Evolutionary conservation across 2,113 vertebrate genomes (phyloP), one percentile per base, ranked within the genome.

Genomic region (Erpornis zantholeuca): DNA sequence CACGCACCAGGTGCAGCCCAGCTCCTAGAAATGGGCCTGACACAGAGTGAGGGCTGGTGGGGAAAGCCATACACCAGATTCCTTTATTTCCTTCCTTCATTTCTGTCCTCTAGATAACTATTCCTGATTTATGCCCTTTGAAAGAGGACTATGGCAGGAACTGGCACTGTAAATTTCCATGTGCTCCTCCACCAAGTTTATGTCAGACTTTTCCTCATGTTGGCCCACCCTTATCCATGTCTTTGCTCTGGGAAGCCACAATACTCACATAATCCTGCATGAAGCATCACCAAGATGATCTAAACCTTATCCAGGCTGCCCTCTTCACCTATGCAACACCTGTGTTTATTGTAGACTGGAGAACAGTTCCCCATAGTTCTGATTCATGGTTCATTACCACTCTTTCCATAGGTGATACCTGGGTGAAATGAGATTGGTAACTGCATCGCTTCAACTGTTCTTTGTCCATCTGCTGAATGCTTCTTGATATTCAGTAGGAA

Each of bases 61-160:
- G 16, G 4, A 4, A 15, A 76, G 6, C 2, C 22, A 12, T 33
- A 10, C 15, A 73, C 8, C 0, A 0, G 11, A 24, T 40, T 81
- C 16, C 15, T 59, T 35, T 31, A 23, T 42, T 44, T 47, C 24
- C 12, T 42, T 54, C 23, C 25, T 57, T 36, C 14, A 12, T 56
- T 83, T 15, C 35, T 42, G 13, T 33, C 31, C 35, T 68, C 19
- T 12, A 15, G 7, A 11, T 35, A 27, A 4, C 6, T 77, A 11
- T 15, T 83, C 28, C 53, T 69, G 27, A 23, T 76, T 52, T 44
- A 52, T 13, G 14, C 4, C 18, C 36, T 49, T 49, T 35, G 50
- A 69, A 84, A 40, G 36, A 65, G 11, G 19, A 14, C 14, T 33
- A 11, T 28, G 18, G 24, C 40, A 82, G 60, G 36, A 69, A 45